These are phyloP conservation scores for Dicerorhinus sumatrensis DNA, from an alignment of 2,113 vertebrate species.

Conservation along the genomic window DNA sequence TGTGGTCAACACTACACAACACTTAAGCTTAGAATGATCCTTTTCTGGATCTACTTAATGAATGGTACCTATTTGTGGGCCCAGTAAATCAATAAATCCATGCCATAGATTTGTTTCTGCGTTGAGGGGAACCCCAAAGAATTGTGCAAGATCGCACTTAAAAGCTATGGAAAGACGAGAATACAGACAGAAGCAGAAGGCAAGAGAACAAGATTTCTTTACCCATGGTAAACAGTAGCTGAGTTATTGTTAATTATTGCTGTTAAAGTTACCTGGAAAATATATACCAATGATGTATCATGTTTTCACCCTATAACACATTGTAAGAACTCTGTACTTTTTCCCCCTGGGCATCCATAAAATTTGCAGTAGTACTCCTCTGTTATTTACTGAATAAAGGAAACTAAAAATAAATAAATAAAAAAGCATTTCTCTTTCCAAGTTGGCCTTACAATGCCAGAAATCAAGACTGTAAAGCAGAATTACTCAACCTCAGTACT, in stretches of 20 bases:
- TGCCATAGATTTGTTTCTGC: slow-evolving; percentile 18
- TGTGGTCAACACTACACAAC: not conserved
- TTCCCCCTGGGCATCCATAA: not conserved
- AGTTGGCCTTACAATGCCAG: not conserved
- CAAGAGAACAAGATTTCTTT: not conserved
- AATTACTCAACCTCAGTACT: not conserved
- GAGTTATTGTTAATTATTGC: not conserved
- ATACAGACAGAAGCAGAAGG: not conserved
- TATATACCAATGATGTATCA: not conserved
- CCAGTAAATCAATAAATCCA: not conserved
- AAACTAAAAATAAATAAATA: not conserved
- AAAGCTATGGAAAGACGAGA: not conserved
- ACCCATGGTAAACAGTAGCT: not conserved
- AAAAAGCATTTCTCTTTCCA: not conserved
- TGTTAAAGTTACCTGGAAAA: slow-evolving; percentile 39
- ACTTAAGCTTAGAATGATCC: not conserved
- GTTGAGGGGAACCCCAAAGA: not conserved
- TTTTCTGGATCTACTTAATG: slow-evolving; percentile 27
- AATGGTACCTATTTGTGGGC: not conserved
- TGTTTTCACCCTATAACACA: not conserved
- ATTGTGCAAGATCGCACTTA: not conserved
- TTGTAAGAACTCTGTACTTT: not conserved
- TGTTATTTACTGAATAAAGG: not conserved
- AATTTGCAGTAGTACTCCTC: not conserved
- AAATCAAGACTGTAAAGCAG: not conserved